A percentile compares a stretch with the other conserved stretches of the same genome.
These are phyloP conservation scores for Marisa cornuarietis DNA, from an alignment of 1,140 invertebrate species.

Conservation along the genomic window DNA sequence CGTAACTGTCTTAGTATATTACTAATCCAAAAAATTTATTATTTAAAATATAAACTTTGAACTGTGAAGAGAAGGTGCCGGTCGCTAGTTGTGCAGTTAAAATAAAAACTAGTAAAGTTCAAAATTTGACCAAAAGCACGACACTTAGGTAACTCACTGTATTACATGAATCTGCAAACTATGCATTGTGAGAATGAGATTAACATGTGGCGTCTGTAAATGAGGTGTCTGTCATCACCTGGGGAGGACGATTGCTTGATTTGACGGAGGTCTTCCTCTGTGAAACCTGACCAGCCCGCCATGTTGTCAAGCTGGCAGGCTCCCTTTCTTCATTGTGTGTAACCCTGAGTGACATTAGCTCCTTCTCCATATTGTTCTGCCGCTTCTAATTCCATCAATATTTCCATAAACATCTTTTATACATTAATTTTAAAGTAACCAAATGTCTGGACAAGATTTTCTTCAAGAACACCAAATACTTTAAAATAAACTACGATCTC, in stretches of 20 bases:
- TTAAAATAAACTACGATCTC: not conserved
- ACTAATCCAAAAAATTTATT: too few species aligned
- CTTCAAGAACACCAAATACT: not conserved
- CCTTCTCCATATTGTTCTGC: not conserved
- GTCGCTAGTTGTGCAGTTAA: too few species aligned
- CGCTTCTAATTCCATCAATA: not conserved
- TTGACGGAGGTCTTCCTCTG: conserved; percentile 51
- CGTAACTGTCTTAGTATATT: too few species aligned
- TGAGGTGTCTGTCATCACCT: not conserved
- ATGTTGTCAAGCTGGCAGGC: conserved; percentile 44
- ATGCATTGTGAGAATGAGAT: too few species aligned
- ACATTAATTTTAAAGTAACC: not conserved
- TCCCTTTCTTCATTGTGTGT: conserved; percentile 1
- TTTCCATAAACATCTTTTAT: not conserved
- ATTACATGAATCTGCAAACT: too few species aligned
- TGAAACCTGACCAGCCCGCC: conserved; percentile 59
- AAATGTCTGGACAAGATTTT: not conserved
- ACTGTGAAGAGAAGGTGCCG: too few species aligned
- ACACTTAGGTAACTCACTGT: too few species aligned
- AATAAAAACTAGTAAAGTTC: too few species aligned
- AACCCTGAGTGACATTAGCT: too few species aligned
- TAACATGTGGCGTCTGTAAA: too few species aligned
- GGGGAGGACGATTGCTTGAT: conserved; percentile 28
- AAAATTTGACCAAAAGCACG: too few species aligned
- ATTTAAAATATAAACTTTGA: too few species aligned